Conservation (phyloP, 2,888 invertebrate species). For the Drosophila atroscutellata region DNA sequence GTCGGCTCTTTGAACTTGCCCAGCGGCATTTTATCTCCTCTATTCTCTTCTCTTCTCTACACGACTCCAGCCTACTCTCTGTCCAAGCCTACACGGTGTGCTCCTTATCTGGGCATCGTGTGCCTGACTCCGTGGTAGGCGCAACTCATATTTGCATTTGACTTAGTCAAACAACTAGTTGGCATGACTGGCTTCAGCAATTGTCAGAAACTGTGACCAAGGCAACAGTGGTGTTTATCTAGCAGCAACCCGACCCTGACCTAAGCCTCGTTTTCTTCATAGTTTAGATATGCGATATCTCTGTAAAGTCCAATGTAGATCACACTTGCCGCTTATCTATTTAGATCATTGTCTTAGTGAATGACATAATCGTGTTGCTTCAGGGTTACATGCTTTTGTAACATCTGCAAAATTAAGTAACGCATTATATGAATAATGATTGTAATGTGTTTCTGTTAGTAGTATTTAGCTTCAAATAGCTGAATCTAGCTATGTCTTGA, state of each 20-base stretch:
- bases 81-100: constrained; percentile 20
- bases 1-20: constrained; percentile 71
- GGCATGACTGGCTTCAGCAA: constrained; percentile 20
- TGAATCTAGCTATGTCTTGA: background rate
- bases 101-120: constrained; percentile 55
- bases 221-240: constrained; percentile 28
- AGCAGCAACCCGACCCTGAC: constrained; percentile 37
- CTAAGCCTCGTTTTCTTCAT: constrained; percentile 31
- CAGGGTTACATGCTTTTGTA: background rate
- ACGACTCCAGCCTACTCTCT: background rate
- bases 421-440: background rate
- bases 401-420: background rate
- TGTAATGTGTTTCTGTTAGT: background rate
- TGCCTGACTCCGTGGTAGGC: constrained; percentile 25
- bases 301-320: constrained; percentile 3
- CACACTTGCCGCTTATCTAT: constrained; percentile 27
- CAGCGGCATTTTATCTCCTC: constrained; percentile 43
- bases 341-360: background rate
- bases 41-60: constrained; percentile 4
- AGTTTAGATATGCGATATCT: constrained; percentile 9
- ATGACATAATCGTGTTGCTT: background rate
- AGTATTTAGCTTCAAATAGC: background rate
- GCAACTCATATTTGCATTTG: constrained; percentile 52
- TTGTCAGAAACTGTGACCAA: constrained; percentile 11
- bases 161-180: constrained; percentile 52